Percentiles rank a stretch among this genome's conserved stretches.
These are phyloP conservation scores for Otus sunia DNA, from an alignment of 2,113 vertebrate genomes.

Conservation along the genomic window DNA sequence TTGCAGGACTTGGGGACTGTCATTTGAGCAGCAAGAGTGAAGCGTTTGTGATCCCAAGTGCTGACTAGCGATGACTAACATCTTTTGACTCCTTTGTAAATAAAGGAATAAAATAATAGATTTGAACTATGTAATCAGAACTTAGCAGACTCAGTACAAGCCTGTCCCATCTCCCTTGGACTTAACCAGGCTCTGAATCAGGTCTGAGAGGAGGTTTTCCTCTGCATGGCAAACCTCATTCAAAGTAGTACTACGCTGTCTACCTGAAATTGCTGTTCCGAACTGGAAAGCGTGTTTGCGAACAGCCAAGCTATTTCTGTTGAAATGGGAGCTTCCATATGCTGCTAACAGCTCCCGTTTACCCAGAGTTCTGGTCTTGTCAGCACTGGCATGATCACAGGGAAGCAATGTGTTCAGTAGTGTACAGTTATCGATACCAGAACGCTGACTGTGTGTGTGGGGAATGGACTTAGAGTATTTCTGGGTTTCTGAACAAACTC, in stretches of 20 bases:
- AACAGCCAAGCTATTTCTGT: not conserved
- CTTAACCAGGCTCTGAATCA: not conserved
- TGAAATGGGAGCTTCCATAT: not conserved
- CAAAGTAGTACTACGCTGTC: not conserved
- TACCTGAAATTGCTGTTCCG: not conserved
- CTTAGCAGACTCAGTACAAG: not conserved
- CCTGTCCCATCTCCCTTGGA: not conserved
- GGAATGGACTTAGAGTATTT: not conserved
- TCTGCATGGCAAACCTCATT: not conserved
- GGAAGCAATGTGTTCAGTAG: not conserved
- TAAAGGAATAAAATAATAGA: not conserved
- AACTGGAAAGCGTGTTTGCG: not conserved
- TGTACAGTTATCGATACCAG: not conserved
- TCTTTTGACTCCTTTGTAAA: not conserved
- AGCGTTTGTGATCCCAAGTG: not conserved
- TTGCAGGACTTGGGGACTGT: not conserved
- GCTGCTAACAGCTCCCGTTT: not conserved
- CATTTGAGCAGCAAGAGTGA: not conserved
- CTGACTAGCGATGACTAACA: not conserved
- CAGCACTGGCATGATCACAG: not conserved
- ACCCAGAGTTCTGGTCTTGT: not conserved
- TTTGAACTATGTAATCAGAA: not conserved
- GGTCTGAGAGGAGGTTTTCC: not conserved
- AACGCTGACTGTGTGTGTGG: fast-evolving
- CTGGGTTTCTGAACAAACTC: not conserved